Base-by-base conservation (phyloP, 2,113 vertebrate species). In the Neofelis nebulosa region DNA sequence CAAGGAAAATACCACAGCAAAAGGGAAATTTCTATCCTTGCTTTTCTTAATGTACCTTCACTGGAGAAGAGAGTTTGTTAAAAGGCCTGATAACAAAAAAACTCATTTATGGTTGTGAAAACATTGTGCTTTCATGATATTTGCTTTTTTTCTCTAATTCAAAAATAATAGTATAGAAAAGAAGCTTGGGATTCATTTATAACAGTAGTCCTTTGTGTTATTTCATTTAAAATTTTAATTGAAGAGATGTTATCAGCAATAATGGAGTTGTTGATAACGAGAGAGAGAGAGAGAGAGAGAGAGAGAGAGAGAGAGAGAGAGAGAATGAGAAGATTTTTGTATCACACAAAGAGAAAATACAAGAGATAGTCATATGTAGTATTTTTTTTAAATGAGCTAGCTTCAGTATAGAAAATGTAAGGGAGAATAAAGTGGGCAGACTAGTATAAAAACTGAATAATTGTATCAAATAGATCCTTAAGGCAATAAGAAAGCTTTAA, bases 101-200 rank as follows among this genome's bases (percentile, higher is more conserved):
- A 41, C 14, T 73, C 19, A 29, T 36, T 81, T 83, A 61, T 73
- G 73, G 79, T 92, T 94, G 7, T 87, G 66, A 31, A 61, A 41
- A 92, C 92, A 45, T 52, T 21, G 27, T 80, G 19, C 38, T 93
- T 91, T 25, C 27, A 74, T 27, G 21, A 9, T 81, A 76, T 91
- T 89, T 84, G 27, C 11, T 38, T 48, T 36, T 92, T 89, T 92
- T 84, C 63, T 91, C 4, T 29, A 94, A 50, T 41, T 82, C 23
- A 93, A 91, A 83, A 45, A 92, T 92, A 91, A 61, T 71, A 38
- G 36, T 91, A 55, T n/a, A 82, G 21, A 71, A 94, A 83, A 90
- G 23, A 78, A 89, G 29, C 19, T 69, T 78, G 15, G 10, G 16
- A 33, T 29, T 95, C 41, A 68, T 97, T 89, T 94, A 29, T 52